These are phyloP conservation scores for Tokudaia muenninki DNA, from an alignment of 2,797 vertebrate species.

Conservation along the genomic window DNA sequence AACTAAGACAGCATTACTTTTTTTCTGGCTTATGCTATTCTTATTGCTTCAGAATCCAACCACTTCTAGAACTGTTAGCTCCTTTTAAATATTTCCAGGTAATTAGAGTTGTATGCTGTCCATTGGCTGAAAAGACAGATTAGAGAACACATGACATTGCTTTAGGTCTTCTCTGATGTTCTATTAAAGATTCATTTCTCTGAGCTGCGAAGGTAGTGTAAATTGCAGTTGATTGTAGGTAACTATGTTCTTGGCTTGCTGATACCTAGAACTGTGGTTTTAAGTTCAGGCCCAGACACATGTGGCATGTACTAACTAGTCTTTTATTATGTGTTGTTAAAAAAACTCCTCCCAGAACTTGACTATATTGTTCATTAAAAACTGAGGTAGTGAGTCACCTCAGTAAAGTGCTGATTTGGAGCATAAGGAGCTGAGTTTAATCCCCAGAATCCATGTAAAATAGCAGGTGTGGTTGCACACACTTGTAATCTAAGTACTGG, in stretches of 20 bases:
- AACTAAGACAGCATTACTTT: neutral
- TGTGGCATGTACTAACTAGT: neutral
- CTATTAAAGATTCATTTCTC: neutral
- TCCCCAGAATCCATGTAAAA: neutral
- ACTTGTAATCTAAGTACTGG: neutral
- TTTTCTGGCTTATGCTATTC: neutral
- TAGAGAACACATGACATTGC: neutral
- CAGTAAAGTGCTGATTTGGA: neutral
- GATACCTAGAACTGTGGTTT: neutral
- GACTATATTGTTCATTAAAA: constrained; percentile 12
- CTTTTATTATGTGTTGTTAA: constrained; percentile 43
- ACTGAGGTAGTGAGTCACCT: neutral
- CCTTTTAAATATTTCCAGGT: neutral
- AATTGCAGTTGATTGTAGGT: neutral
- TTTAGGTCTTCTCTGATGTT: neutral
- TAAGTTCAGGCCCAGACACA: neutral
- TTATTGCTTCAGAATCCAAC: constrained; percentile 31
- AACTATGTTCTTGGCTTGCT: constrained; percentile 36
- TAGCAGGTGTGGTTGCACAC: neutral
- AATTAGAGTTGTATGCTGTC: neutral
- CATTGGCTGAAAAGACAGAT: neutral
- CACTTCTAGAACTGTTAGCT: neutral
- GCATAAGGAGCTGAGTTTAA: neutral
- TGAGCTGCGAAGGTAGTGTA: neutral
- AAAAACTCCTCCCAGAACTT: constrained; percentile 8